Percentiles rank a stretch among this genome's conserved stretches.
Conservation (phyloP, 2,888 invertebrate genomes). For the Pheosia tremula region DNA sequence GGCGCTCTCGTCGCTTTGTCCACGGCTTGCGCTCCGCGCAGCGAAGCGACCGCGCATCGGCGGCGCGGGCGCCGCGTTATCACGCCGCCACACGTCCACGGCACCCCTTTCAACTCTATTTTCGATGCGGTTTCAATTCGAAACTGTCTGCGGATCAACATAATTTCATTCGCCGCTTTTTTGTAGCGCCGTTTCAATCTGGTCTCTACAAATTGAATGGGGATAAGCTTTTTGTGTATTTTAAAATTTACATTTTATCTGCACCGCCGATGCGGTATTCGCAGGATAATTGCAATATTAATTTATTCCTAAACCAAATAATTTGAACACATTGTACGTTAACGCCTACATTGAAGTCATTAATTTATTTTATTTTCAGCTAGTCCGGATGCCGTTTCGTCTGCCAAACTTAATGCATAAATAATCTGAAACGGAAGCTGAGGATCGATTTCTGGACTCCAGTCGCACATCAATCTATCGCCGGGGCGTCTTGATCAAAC, state of each 20-base stretch:
- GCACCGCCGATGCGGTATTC: not conserved
- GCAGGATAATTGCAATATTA: not conserved
- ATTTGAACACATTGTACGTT: not conserved
- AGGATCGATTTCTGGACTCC: slow-evolving; percentile 60
- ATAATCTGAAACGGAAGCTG: slow-evolving; percentile 61
- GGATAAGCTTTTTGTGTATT: slow-evolving; percentile 47
- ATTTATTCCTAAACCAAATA: not conserved
- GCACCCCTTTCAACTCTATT: slow-evolving; percentile 70
- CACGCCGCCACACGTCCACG: slow-evolving; percentile 59
- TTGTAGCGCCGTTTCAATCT: slow-evolving; percentile 66
- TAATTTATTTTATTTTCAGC: slow-evolving; percentile 44
- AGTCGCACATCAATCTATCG: slow-evolving; percentile 69
- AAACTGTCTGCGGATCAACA: slow-evolving; percentile 75
- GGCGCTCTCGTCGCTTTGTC: slow-evolving; percentile 65
- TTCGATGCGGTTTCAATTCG: slow-evolving; percentile 69
- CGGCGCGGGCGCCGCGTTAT: slow-evolving; percentile 60
- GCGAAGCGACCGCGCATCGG: slow-evolving; percentile 53
- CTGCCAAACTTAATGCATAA: slow-evolving; percentile 64
- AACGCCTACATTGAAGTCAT: slow-evolving; percentile 20
- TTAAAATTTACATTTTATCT: slow-evolving; percentile 16
- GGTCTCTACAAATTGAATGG: slow-evolving; percentile 64
- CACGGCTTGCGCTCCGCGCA: slow-evolving; percentile 51
- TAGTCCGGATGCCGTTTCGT: slow-evolving; percentile 56
- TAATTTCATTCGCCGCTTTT: slow-evolving; percentile 66
- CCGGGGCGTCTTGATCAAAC: slow-evolving; percentile 67